These are phyloP conservation scores for Oikopleura dioica DNA, from an alignment of 23 tunicate genomes.

Conservation along the genomic window DNA sequence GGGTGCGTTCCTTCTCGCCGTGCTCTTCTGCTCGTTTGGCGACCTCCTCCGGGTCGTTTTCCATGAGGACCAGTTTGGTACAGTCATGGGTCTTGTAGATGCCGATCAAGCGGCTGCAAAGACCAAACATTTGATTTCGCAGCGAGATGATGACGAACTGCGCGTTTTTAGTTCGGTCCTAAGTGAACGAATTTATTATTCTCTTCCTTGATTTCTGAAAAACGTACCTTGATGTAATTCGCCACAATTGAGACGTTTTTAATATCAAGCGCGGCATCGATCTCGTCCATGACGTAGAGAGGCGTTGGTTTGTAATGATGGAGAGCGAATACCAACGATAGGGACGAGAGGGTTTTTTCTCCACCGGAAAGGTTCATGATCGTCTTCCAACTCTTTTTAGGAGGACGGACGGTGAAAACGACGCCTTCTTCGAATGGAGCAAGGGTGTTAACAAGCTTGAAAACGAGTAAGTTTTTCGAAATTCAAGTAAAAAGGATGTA, in stretches of 20 bases:
- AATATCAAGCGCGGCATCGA: slow-evolving; percentile 84
- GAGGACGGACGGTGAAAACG: slow-evolving; percentile 76
- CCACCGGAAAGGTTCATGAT: slow-evolving; percentile 86
- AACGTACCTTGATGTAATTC: slow-evolving; percentile 29
- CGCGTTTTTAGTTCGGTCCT: not conserved
- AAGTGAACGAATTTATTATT: no score
- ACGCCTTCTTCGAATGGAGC: slow-evolving; percentile 93
- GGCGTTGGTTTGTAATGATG: slow-evolving; percentile 92
- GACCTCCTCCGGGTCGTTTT: slow-evolving; percentile 19
- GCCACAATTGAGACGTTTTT: slow-evolving; percentile 90
- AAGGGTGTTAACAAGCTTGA: slow-evolving; percentile 51
- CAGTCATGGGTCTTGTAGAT: slow-evolving; percentile 92
- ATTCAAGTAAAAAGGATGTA: no score
- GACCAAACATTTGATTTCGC: slow-evolving; percentile 86
- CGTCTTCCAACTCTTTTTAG: slow-evolving; percentile 88
- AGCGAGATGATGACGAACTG: slow-evolving; percentile 66
- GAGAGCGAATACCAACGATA: slow-evolving; percentile 80
- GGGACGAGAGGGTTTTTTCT: slow-evolving; percentile 67
- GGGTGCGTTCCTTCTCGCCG: no score
- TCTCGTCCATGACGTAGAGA: slow-evolving; percentile 92
- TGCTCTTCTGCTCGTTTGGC: not conserved
- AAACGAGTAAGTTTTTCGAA: no score
- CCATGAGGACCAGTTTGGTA: slow-evolving; percentile 56
- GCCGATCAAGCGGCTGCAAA: slow-evolving; percentile 59
- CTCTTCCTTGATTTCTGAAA: not conserved